Evolutionary conservation across 2,888 invertebrate species (phyloP).

Genomic region (Scaptomyza polygonia): DNA sequence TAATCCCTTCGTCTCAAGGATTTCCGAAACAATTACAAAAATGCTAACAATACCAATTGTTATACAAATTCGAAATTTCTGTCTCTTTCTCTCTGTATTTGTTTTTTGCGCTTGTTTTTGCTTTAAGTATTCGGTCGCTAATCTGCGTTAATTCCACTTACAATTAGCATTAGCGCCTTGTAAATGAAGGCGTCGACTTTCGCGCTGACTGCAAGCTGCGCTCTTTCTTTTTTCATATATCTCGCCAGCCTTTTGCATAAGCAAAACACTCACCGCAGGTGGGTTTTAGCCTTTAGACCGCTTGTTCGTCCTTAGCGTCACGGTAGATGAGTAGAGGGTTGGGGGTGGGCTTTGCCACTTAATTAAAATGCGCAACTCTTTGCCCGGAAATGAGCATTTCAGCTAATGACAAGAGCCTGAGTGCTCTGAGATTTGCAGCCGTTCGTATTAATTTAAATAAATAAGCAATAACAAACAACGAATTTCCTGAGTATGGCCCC

Average conservation of each 20-base stretch:
- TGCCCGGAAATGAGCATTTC: slow-evolving; percentile 76
- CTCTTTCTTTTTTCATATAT: slow-evolving; percentile 71
- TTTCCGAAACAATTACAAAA: slow-evolving; percentile 30
- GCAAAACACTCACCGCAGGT: slow-evolving; percentile 67
- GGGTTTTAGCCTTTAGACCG: slow-evolving; percentile 25
- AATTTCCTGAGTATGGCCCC: neutral
- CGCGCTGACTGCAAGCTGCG: slow-evolving; percentile 41
- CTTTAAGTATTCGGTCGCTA: slow-evolving; percentile 58
- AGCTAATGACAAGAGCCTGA: slow-evolving; percentile 68
- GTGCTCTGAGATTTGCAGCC: slow-evolving; percentile 44
- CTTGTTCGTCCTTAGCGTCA: neutral
- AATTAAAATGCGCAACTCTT: slow-evolving; percentile 78
- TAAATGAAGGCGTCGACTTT: slow-evolving; percentile 52
- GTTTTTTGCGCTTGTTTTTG: slow-evolving; percentile 9
- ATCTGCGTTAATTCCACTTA: slow-evolving; percentile 77
- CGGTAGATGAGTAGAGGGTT: neutral
- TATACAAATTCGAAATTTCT: slow-evolving; percentile 53
- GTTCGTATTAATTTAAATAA: slow-evolving; percentile 55
- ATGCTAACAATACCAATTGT: slow-evolving; percentile 42
- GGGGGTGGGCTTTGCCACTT: slow-evolving; percentile 47
- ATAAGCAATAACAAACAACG: slow-evolving; percentile 39
- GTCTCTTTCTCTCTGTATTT: neutral
- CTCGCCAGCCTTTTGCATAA: slow-evolving; percentile 57
- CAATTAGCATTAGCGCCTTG: slow-evolving; percentile 76
- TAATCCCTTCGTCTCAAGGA: slow-evolving; percentile 45